These are phyloP conservation scores for Pangasius larnaudii DNA, from an alignment of 2,797 vertebrate species.

Conservation along the genomic window DNA sequence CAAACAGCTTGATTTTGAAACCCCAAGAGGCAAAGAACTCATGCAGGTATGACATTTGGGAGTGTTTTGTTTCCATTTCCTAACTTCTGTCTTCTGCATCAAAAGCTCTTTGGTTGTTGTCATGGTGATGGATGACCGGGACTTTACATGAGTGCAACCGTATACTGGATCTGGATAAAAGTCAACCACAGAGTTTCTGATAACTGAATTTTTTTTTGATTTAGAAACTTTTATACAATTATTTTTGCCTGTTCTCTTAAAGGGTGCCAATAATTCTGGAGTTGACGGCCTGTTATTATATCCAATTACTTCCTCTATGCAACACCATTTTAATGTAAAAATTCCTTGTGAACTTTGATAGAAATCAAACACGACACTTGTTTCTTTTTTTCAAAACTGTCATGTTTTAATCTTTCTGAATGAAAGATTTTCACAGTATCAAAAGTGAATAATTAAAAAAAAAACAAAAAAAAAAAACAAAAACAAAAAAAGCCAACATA, in stretches of 20 bases:
- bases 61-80: background rate
- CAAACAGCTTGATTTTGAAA: background rate
- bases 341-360: background rate
- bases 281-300: background rate
- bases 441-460: conserved; percentile 87
- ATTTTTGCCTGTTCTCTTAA: background rate
- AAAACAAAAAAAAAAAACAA: conserved; percentile 68
- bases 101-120: background rate
- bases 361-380: conserved; percentile 73
- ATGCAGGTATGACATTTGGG: background rate
- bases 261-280: background rate
- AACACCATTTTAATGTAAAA: background rate
- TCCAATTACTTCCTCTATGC: too few species aligned
- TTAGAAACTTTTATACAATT: background rate
- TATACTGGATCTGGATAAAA: background rate
- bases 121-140: background rate
- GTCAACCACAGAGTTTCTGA: background rate
- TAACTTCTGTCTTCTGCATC: background rate
- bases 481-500: conserved; percentile 74
- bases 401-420: conserved; percentile 90
- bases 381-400: conserved; percentile 81
- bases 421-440: conserved; percentile 98
- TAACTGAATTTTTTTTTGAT: background rate
- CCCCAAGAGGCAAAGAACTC: background rate
- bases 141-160: background rate